Evolutionary conservation across 2,888 invertebrate species (phyloP).

Genomic region (Euspilapteryx auroguttella): DNA sequence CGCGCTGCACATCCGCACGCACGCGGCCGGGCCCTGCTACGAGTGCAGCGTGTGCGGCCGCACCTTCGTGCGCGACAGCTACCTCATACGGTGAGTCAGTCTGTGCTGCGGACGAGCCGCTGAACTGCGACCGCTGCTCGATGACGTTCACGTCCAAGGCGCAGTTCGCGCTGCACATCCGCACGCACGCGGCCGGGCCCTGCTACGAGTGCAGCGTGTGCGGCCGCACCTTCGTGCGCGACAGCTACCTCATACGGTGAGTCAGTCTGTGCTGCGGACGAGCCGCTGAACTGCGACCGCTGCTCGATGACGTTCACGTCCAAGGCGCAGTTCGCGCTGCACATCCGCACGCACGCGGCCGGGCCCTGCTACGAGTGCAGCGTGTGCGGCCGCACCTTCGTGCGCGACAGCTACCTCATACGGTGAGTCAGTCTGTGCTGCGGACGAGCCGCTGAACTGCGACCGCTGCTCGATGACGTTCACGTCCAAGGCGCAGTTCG

Average conservation of each 20-base stretch:
- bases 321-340: slow-evolving; percentile 74
- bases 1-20: no score
- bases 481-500: no score
- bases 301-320: slow-evolving; percentile 75
- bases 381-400: slow-evolving; percentile 74
- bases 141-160: slow-evolving; percentile 75
- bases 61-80: no score
- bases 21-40: no score
- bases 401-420: slow-evolving; percentile 77
- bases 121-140: slow-evolving; percentile 72
- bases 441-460: no score
- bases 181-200: slow-evolving; percentile 70
- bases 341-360: slow-evolving; percentile 73
- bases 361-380: slow-evolving; percentile 73
- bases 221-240: slow-evolving; percentile 73
- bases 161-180: slow-evolving; percentile 75
- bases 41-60: no score
- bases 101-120: slow-evolving; percentile 74
- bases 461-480: no score
- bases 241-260: slow-evolving; percentile 74
- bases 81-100: no score
- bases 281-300: slow-evolving; percentile 71
- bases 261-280: slow-evolving; percentile 64
- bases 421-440: no score
- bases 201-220: slow-evolving; percentile 76